Evolutionary conservation across 2,797 vertebrate genomes (phyloP).

Genomic region (Aselliscus stoliczkanus): DNA sequence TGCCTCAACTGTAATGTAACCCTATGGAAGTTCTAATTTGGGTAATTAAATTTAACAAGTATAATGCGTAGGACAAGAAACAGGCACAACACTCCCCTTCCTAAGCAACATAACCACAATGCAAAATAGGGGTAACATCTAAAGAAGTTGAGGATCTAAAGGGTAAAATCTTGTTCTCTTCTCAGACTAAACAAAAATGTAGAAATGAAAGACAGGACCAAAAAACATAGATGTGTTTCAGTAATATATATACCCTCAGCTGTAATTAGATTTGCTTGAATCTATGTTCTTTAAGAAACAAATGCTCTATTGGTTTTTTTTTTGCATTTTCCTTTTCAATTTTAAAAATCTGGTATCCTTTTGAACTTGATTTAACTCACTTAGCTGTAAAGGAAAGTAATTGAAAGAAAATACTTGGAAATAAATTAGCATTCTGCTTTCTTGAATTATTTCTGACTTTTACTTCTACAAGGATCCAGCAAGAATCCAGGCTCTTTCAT

Average conservation of each 20-base stretch:
- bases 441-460: constrained; percentile 53
- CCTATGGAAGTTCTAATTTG: not conserved
- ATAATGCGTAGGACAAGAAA: not conserved
- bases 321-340: not conserved
- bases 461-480: constrained; percentile 30
- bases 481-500: constrained; percentile 52
- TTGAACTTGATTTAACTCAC: constrained; percentile 57
- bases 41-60: not conserved
- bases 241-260: constrained; percentile 13
- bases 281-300: constrained; percentile 53
- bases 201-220: constrained; percentile 36
- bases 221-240: not conserved
- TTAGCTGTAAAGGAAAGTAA: constrained; percentile 62
- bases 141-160: not conserved
- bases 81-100: not conserved
- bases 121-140: not conserved
- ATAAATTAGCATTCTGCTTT: constrained; percentile 62
- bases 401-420: constrained; percentile 68
- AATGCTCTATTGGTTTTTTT: constrained; percentile 38
- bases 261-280: constrained; percentile 66
- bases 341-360: constrained; percentile 69
- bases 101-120: not conserved
- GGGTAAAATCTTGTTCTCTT: constrained; percentile 21
- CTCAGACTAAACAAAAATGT: constrained; percentile 55
- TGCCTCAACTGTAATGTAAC: not conserved